Evolutionary conservation across 2,113 vertebrate species (phyloP), one percentile per base, ranked within the genome.

Genomic region (Podarcis muralis): DNA sequence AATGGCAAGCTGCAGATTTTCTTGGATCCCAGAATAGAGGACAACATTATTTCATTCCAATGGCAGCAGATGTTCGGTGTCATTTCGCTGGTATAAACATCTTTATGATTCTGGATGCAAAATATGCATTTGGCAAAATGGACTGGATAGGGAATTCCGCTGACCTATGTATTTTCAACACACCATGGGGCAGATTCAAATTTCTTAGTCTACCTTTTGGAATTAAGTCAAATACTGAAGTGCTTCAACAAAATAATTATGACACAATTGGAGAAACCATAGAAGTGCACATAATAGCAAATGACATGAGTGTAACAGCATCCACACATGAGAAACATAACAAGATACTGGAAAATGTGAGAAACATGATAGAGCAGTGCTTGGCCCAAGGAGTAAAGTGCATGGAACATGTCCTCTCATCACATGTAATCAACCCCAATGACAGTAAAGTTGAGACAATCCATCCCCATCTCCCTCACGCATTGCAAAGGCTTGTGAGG

Each of bases 111-210:
- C 37, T 81, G 35, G 59, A 93, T 86, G 88, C 86, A 48, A 94
- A 90, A 6, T 5, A 93, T 62, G 84, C 69, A 32, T 93, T 83
- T 90, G 90, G 91, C 84, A 92, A 92, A 89, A 88, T 84, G 91
- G 91, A 87, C 82, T 91, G 84, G 83, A 92, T 71, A 87, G 82
- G 83, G 81, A 85, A 91, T 89, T 91, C 93, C 87, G 88, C 91
- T 84, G 88, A 92, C 72, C 53, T 90, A 30, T 0, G 0, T 43
- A 89, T 89, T 90, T 95, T 95, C 79, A 96, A 91, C 75, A 95
- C 80, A 37, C 62, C 79, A 30, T 90, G 83, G 78, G 95, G 86
- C 27, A 72, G 74, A 80, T 95, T 4, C 79, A 62, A 90, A 81
- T 88, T 81, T 87, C 86, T 76, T 5, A 84, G 74, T 69, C 88